Evolutionary conservation across 2,888 invertebrate species (phyloP), one percentile per base, ranked within the genome.

Genomic region (Xylota segnis): DNA sequence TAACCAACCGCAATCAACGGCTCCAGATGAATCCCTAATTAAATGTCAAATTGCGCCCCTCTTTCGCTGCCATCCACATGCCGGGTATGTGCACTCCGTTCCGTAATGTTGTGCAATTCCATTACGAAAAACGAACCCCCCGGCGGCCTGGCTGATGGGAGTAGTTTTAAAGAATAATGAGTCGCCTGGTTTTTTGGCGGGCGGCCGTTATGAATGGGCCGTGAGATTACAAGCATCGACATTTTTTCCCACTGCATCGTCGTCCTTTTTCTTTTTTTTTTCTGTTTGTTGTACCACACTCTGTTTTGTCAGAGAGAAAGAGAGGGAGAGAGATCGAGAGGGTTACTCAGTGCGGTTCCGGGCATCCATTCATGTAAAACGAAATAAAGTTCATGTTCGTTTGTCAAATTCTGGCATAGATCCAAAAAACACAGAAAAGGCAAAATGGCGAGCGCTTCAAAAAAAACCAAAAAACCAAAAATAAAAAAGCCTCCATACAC

Each of bases 351-450:
- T 86, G 81, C 76, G 86, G 86, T 86, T 86, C 81, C 86, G 86
- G 86, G 76, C 82, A 86, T 86, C 86, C 82, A 82, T 86, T 86
- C 82, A 86, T 86, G 86, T 86, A 86, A 86, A 86, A 82, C 86
- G 76, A 86, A 86, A 86, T 86, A 86, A 81, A 86, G 86, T 86
- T 86, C 86, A 86, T 82, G 86, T 86, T 86, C 86, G 86, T 86
- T 86, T 86, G 86, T 86, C 81, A 86, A 86, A 82, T 77, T 77
- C 82, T 86, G 86, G 86, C 86, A 77, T 63, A 82, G 77, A 81
- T 86, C 86, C 86, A 86, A 81, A 86, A 68, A 74, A 77, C 63
- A 71, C 63, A 84, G 70, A 74, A 79, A 61, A 84, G 75, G 61
- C 76, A 82, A 77, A 76, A 86, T 81, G 76, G 75, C 76, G 71